Percentiles rank a stretch among this genome's conserved stretches.
phyloP scores from a whole-genome alignment of 2,113 vertebrate species.

The Spilogale gracilis region DNA sequence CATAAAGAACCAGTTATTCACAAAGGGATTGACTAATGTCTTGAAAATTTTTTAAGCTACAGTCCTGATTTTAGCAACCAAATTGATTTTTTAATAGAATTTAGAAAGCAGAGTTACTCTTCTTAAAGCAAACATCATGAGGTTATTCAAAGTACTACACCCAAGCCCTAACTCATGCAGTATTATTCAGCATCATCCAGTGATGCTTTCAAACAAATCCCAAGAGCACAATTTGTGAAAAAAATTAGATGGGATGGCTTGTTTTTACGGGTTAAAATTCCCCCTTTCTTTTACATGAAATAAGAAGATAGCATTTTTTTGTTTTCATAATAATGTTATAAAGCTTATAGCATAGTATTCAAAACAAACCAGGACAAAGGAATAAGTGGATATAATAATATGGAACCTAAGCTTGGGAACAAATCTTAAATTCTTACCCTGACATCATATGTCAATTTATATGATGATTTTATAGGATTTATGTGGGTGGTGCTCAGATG shows the following conservation, averaged over 20 bases:
- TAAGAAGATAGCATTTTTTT: background rate
- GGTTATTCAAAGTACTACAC: background rate
- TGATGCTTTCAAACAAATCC: background rate
- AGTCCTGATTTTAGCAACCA: constrained; percentile 42
- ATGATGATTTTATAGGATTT: constrained; percentile 16
- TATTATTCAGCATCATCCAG: background rate
- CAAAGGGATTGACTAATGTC: constrained; percentile 32
- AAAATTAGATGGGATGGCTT: background rate
- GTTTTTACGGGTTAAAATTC: background rate
- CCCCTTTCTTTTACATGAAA: background rate
- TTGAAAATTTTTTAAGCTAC: constrained; percentile 54
- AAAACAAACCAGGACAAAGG: background rate
- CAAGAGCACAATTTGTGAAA: background rate
- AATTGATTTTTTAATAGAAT: constrained; percentile 63
- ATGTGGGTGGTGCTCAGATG: background rate
- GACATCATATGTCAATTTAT: background rate
- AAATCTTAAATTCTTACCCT: background rate
- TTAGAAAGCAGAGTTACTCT: constrained; percentile 31
- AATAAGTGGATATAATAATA: background rate
- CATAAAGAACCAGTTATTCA: constrained; percentile 17
- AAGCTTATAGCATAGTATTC: background rate
- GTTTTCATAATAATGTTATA: background rate
- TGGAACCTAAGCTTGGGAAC: background rate
- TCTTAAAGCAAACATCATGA: constrained; percentile 18
- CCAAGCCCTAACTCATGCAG: background rate